Base-by-base conservation (phyloP, 2,113 vertebrate species). In the Chamaetylas fuelleborni region DNA sequence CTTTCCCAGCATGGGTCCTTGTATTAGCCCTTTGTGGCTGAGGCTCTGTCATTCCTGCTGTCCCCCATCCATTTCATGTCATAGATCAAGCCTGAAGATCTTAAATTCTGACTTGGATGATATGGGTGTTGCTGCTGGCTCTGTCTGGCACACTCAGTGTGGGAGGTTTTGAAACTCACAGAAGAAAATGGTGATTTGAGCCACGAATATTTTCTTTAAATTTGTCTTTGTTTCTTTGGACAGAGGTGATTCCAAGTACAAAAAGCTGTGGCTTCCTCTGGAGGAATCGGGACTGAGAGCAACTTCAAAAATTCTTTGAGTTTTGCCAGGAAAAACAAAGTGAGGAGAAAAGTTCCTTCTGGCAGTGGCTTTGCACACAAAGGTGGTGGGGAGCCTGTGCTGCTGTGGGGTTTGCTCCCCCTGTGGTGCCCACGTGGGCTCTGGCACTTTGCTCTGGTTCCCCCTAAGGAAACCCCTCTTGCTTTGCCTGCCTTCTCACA, bases 381-480 rank as follows among this genome's bases (percentile, higher is more conserved):
- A 45, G 65, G 42, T 1, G 9, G 22, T 16, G 82, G 22, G 45
- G 47, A 74, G 8, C n/a, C 69, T 19, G 50, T 0, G 0, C 33
- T 74, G 51, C n/a, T 22, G 2, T 0, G 3, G 64, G 70, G 17
- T 34, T 92, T 6, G 8, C 16, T 88, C 17, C 6, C 25, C 5
- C n/a, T 1, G 0, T 4, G 25, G 40, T 84, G 58, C 25, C 64
- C 3, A 1, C 51, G 24, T 31, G 2, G 1, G 74, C 43, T 78
- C 36, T 3, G 6, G 67, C 13, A 33, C 40, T 81, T 60, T 23
- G 71, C 16, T 71, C 36, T 42, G 10, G 36, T 12, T 7, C 2
- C 42, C 5, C 5, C 29, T 16, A 12, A 10, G 33, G 60, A 64
- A 70, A 26, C 2, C 17, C 56, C 31, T 57, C 38, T n/a, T 78